These are phyloP conservation scores for Rotaria macrura DNA, from an alignment of 2,888 invertebrate genomes.

Conservation along the genomic window DNA sequence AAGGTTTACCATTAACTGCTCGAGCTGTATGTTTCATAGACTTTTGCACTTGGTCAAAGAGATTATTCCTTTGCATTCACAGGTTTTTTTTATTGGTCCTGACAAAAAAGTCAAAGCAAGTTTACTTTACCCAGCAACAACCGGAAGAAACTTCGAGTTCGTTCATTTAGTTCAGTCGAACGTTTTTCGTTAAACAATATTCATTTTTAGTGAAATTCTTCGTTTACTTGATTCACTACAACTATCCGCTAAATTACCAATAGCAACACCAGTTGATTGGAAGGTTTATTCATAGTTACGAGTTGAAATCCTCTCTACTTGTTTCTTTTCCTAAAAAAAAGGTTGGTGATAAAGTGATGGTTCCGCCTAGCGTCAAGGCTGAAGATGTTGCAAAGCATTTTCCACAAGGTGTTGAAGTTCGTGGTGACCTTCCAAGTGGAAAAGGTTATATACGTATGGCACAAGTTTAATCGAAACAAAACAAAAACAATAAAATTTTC, in stretches of 20 bases:
- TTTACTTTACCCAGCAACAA: slow-evolving; percentile 85
- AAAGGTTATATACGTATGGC: slow-evolving; percentile 24
- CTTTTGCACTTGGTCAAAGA: background rate
- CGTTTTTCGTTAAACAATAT: too few relatives aligned
- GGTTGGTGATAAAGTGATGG: slow-evolving; percentile 76
- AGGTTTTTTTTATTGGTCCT: slow-evolving; percentile 70
- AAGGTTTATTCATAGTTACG: slow-evolving; percentile 54
- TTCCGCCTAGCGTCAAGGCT: slow-evolving; percentile 66
- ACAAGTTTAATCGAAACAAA: background rate
- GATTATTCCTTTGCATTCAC: too few relatives aligned
- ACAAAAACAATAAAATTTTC: background rate
- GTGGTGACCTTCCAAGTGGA: slow-evolving; percentile 23
- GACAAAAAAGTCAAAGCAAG: slow-evolving; percentile 74
- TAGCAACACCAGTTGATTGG: slow-evolving; percentile 86
- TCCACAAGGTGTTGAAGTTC: slow-evolving; percentile 57
- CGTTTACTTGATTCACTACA: slow-evolving; percentile 81
- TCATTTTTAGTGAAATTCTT: slow-evolving; percentile 74
- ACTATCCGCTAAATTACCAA: slow-evolving; percentile 66
- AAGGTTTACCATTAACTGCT: slow-evolving; percentile 71
- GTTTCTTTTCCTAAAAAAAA: too few relatives aligned
- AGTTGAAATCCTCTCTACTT: too few relatives aligned
- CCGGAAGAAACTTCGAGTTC: slow-evolving; percentile 86
- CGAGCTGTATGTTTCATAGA: slow-evolving; percentile 62
- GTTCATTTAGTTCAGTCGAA: too few relatives aligned
- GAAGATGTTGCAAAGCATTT: slow-evolving; percentile 63